A percentile compares a stretch with the other conserved stretches of the same genome.
Evolutionary conservation across 1,140 invertebrate species (phyloP).

Genomic region (Bombyx mori): DNA sequence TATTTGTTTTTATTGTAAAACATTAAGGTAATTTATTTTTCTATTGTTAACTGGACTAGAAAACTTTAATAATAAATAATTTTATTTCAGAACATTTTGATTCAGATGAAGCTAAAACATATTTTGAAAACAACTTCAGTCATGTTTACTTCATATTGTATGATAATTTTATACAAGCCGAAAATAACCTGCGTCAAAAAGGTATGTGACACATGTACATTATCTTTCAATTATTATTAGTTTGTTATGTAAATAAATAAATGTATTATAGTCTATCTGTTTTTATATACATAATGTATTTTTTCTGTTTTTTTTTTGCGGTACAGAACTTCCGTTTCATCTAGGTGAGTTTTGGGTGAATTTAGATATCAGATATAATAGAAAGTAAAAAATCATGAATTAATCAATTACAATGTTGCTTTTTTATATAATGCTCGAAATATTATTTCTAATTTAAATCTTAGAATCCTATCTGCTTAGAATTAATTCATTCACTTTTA

Average conservation of each 20-base stretch:
- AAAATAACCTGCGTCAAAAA: constrained; percentile 91
- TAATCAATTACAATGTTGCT: constrained; percentile 8
- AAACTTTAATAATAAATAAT: background rate
- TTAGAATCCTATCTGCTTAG: background rate
- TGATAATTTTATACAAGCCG: constrained; percentile 93
- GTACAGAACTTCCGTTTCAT: constrained; percentile 77
- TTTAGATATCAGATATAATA: constrained; percentile 13
- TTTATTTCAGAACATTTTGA: constrained; percentile 91
- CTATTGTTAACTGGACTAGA: too few species aligned
- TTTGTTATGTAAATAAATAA: constrained; percentile 7
- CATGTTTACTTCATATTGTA: constrained; percentile 96
- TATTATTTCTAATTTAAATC: background rate
- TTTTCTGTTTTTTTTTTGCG: constrained; percentile 63
- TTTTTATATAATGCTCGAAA: constrained; percentile 1
- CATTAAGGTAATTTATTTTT: background rate
- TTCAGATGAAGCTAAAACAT: constrained; percentile 87
- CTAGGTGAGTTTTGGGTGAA: constrained; percentile 73
- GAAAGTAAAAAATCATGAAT: background rate
- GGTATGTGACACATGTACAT: constrained; percentile 71
- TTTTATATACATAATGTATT: constrained; percentile 11
- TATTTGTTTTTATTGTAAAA: background rate
- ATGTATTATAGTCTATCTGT: constrained; percentile 4
- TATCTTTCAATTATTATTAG: constrained; percentile 8
- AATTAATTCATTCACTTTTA: background rate
- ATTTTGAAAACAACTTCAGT: constrained; percentile 95